Percentiles rank a stretch among this genome's conserved stretches.
Evolutionary conservation across 2,888 invertebrate genomes (phyloP).

Genomic region (Catocala nupta): DNA sequence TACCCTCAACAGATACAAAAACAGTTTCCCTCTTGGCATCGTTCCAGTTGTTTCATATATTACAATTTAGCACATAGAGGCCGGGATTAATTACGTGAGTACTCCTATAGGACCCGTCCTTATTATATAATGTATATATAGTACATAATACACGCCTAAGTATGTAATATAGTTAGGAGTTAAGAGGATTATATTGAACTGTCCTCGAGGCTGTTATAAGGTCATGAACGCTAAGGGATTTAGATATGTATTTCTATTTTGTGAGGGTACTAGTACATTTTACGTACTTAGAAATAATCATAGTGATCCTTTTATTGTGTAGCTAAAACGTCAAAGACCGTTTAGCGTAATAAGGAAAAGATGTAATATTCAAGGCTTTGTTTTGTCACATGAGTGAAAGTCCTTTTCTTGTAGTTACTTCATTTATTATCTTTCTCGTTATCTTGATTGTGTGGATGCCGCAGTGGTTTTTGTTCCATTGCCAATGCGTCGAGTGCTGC

Average conservation of each 20-base stretch:
- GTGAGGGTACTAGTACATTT: not conserved
- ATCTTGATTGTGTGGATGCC: too few relatives aligned
- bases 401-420: too few relatives aligned
- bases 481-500: too few relatives aligned
- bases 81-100: conserved; percentile 29
- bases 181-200: conserved; percentile 35
- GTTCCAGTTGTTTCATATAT: not conserved
- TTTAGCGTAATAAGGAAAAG: too few relatives aligned
- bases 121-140: conserved; percentile 19
- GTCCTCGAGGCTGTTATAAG: conserved; percentile 23
- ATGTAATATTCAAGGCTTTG: too few relatives aligned
- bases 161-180: conserved; percentile 1
- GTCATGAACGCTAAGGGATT: not conserved
- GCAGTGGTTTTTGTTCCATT: too few relatives aligned
- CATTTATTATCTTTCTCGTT: too few relatives aligned
- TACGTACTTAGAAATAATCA: too few relatives aligned
- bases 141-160: not conserved
- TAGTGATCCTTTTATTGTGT: too few relatives aligned
- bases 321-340: too few relatives aligned
- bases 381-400: too few relatives aligned
- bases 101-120: conserved; percentile 15
- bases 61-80: conserved; percentile 11
- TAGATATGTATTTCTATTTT: not conserved
- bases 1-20: not conserved
- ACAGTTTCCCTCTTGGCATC: conserved; percentile 2